Evolutionary conservation across 2,888 invertebrate genomes (phyloP).

Genomic region (Chymomyza amoena): DNA sequence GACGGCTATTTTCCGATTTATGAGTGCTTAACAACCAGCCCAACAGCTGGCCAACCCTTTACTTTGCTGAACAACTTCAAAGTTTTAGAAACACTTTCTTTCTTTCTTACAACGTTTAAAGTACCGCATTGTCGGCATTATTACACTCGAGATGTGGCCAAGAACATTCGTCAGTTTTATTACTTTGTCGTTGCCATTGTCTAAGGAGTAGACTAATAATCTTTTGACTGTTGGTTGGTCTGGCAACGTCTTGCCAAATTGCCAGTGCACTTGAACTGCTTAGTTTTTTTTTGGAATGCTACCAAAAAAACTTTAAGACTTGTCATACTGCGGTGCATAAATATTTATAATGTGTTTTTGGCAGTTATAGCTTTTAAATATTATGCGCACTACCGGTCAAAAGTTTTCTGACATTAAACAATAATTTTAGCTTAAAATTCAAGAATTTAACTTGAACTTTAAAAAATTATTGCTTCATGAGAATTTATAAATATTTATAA

Average conservation of each 20-base stretch:
- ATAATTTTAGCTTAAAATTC: too few species aligned
- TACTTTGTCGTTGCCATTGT: not conserved
- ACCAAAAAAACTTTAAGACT: slow-evolving; percentile 32
- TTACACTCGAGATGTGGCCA: not conserved
- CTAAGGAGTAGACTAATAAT: slow-evolving; percentile 25
- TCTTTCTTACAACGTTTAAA: not conserved
- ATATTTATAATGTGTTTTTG: slow-evolving; percentile 57
- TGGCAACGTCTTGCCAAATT: slow-evolving; percentile 11
- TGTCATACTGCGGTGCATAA: slow-evolving; percentile 47
- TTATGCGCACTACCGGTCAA: too few species aligned
- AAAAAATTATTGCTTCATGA: too few species aligned
- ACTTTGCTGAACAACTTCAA: too few species aligned
- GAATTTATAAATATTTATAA: too few species aligned
- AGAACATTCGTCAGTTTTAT: not conserved
- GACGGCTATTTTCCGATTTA: too few species aligned
- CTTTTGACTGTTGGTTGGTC: not conserved
- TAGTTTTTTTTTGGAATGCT: slow-evolving; percentile 32
- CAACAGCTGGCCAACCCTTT: too few species aligned
- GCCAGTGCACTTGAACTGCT: slow-evolving; percentile 27
- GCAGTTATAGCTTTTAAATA: slow-evolving; percentile 23
- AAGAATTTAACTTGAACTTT: too few species aligned
- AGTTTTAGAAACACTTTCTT: not conserved
- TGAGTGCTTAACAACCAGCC: too few species aligned
- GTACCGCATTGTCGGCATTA: not conserved
- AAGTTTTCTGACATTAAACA: too few species aligned